phyloP scores from a whole-genome alignment of 1,140 invertebrate genomes.

The Chironomus striatipennis region DNA sequence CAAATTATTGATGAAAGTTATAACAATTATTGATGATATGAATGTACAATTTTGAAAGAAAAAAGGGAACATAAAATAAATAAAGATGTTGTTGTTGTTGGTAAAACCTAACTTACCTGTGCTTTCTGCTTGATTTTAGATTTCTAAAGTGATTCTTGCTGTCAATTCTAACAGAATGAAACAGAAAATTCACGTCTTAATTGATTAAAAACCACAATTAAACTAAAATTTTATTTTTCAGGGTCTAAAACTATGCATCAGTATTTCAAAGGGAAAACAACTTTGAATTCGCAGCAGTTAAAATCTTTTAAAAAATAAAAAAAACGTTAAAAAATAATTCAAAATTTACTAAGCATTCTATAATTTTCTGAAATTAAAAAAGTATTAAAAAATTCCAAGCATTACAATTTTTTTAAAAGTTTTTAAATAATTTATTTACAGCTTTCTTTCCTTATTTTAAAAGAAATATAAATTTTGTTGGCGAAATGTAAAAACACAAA shows the following conservation, averaged over 20 bases:
- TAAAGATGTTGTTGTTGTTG: slow-evolving; percentile 23
- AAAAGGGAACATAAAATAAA: slow-evolving; percentile 20
- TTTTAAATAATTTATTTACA: slow-evolving; percentile 22
- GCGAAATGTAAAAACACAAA: background rate
- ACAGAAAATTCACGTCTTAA: too few species aligned
- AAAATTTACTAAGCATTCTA: too few species aligned
- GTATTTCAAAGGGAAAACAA: too few species aligned
- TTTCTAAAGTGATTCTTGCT: too few species aligned
- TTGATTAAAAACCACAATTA: too few species aligned
- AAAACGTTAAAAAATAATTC: background rate
- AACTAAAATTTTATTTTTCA: too few species aligned
- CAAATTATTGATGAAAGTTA: background rate
- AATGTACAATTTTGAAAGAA: slow-evolving; percentile 22
- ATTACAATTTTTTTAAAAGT: background rate
- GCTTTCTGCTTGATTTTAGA: too few species aligned
- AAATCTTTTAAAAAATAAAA: background rate
- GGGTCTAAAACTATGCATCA: too few species aligned
- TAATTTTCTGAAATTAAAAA: background rate
- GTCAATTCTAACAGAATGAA: too few species aligned
- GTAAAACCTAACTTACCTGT: background rate
- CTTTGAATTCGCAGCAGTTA: background rate
- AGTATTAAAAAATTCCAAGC: background rate
- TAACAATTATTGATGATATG: slow-evolving; percentile 23
- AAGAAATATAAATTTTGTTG: background rate
- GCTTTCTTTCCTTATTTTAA: too few species aligned